phyloP scores from a whole-genome alignment of 64 coral and sea anemone species.

The Platygyra sinensis region DNA sequence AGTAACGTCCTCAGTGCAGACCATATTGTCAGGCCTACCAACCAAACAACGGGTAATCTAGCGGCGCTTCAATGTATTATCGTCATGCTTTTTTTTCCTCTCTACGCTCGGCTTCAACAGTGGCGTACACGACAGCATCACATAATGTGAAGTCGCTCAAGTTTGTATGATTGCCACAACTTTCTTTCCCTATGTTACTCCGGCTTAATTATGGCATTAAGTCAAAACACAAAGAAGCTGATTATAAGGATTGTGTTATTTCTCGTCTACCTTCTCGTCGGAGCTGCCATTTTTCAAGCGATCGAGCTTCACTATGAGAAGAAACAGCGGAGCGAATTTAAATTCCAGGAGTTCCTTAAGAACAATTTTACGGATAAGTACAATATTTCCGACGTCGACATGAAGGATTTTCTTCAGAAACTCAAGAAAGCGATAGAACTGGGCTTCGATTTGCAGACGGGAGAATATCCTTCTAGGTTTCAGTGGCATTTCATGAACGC shows the following conservation, averaged over 20 bases:
- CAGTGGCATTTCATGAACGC: constrained; percentile 94
- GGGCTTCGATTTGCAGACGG: constrained; percentile 62
- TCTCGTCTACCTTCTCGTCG: constrained; percentile 85
- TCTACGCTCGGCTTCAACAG: not conserved
- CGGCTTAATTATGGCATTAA: constrained; percentile 84
- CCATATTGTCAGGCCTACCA: constrained; percentile 86
- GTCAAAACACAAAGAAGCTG: constrained; percentile 84
- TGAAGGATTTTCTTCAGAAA: constrained; percentile 63
- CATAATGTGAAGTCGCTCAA: constrained; percentile 28
- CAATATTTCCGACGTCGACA: constrained; percentile 78
- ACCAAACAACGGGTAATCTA: constrained; percentile 69
- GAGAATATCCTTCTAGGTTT: constrained; percentile 9
- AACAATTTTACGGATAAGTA: constrained; percentile 67
- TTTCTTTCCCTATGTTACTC: constrained; percentile 43
- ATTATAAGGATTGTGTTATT: constrained; percentile 85
- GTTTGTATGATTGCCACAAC: constrained; percentile 37
- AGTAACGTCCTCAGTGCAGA: constrained; percentile 69
- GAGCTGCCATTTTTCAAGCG: constrained; percentile 75
- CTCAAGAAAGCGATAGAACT: constrained; percentile 71
- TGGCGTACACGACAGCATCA: not conserved
- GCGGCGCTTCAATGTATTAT: not conserved
- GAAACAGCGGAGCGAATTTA: not conserved
- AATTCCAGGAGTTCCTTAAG: constrained; percentile 41
- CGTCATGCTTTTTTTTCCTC: constrained; percentile 13
- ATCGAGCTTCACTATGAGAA: constrained; percentile 67